Conservation (phyloP, 1,140 invertebrate species). For the Dysdera silvatica region DNA sequence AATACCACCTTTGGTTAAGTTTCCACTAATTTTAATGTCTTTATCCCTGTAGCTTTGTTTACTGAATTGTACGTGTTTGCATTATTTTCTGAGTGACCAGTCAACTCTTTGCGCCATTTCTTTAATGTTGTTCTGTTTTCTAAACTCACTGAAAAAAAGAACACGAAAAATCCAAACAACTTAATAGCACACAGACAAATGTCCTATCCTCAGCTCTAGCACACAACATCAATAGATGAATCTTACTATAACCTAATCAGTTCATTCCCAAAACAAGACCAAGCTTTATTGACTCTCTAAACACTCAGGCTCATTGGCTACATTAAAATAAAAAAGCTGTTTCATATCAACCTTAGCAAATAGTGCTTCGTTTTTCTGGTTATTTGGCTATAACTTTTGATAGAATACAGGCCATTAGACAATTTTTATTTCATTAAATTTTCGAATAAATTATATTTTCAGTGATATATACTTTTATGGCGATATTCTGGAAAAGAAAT, state of each 20-base stretch:
- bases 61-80: neutral
- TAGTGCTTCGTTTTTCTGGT: neutral
- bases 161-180: no score
- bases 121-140: no score
- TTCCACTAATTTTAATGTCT: neutral
- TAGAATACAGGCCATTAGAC: no score
- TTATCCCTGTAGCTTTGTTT: neutral
- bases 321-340: neutral
- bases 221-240: neutral
- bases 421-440: no score
- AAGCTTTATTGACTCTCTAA: neutral
- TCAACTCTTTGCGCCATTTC: no score
- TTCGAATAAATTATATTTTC: no score
- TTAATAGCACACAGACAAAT: no score
- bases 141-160: no score
- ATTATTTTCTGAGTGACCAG: no score
- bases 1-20: neutral
- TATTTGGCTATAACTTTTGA: no score
- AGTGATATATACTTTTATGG: no score
- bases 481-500: no score
- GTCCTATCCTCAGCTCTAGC: neutral
- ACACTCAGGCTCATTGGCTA: neutral
- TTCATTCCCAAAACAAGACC: neutral
- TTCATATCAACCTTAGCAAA: neutral
- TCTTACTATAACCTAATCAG: neutral